phyloP scores from a whole-genome alignment of 2,113 vertebrate species.

The Ceyx cyanopectus region DNA sequence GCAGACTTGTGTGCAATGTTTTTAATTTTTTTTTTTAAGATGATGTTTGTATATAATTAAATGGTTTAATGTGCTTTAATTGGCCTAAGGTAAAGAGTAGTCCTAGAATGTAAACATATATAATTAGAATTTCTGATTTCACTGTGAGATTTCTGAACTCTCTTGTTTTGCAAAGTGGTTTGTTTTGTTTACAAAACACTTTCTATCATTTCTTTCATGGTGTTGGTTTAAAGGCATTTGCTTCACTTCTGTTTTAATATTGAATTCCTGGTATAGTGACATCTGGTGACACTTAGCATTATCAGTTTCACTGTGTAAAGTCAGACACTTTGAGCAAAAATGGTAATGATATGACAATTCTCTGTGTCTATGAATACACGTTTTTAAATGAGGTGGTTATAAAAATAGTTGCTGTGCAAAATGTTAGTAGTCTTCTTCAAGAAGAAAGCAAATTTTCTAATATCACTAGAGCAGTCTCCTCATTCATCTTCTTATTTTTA shows the following conservation, averaged over 20 bases:
- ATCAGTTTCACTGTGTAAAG: slow-evolving; percentile 70
- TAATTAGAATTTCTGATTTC: slow-evolving; percentile 78
- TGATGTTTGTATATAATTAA: slow-evolving; percentile 73
- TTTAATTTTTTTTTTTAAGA: slow-evolving; percentile 29
- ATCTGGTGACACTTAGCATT: slow-evolving; percentile 68
- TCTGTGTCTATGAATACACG: slow-evolving; percentile 66
- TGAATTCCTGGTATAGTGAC: slow-evolving; percentile 60
- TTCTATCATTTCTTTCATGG: slow-evolving; percentile 40
- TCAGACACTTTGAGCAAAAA: slow-evolving; percentile 71
- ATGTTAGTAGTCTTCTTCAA: slow-evolving; percentile 86
- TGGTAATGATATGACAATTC: slow-evolving; percentile 57
- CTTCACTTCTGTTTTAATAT: slow-evolving; percentile 61
- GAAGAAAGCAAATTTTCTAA: slow-evolving; percentile 84
- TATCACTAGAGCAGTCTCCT: slow-evolving; percentile 78
- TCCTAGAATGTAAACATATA: slow-evolving; percentile 77
- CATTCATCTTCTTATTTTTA: slow-evolving; percentile 76
- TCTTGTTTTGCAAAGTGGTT: slow-evolving; percentile 71
- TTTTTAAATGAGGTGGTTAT: slow-evolving; percentile 81
- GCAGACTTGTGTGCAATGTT: slow-evolving; percentile 71
- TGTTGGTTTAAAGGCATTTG: slow-evolving; percentile 67
- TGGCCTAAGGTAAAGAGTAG: slow-evolving; percentile 74
- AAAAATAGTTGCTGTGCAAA: slow-evolving; percentile 87
- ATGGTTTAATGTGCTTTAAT: slow-evolving; percentile 79
- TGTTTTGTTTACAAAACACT: slow-evolving; percentile 63
- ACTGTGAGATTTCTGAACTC: slow-evolving; percentile 80